Percentiles rank a stretch among this genome's conserved stretches.
Conservation (phyloP, 2,888 invertebrate genomes). For the Dolichomitus sp. region DNA sequence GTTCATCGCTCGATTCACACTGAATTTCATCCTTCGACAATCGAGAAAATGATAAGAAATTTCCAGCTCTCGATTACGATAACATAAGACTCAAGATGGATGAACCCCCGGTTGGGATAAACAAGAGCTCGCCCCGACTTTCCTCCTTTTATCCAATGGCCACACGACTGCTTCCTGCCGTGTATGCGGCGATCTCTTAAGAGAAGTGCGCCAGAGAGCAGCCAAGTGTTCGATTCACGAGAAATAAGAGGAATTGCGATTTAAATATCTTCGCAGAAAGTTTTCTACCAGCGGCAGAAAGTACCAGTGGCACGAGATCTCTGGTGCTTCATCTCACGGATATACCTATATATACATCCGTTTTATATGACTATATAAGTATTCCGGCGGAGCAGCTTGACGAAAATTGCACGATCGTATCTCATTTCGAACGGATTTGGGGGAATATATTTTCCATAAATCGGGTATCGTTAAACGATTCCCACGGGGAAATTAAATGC, state of each 20-base stretch:
- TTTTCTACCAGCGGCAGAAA: slow-evolving; percentile 61
- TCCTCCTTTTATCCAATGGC: slow-evolving; percentile 53
- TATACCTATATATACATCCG: slow-evolving; percentile 10
- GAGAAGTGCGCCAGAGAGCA: slow-evolving; percentile 46
- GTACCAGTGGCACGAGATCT: slow-evolving; percentile 32
- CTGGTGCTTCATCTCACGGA: background rate
- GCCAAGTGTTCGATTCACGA: slow-evolving; percentile 54
- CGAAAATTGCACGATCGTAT: slow-evolving; percentile 70
- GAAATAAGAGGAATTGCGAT: slow-evolving; percentile 71
- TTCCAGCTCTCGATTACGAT: slow-evolving; percentile 42
- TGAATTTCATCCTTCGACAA: slow-evolving; percentile 46
- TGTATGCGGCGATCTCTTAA: slow-evolving; percentile 1
- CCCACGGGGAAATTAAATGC: slow-evolving; percentile 53
- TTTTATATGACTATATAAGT: slow-evolving; percentile 51
- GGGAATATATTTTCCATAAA: slow-evolving; percentile 38
- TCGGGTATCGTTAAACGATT: slow-evolving; percentile 43
- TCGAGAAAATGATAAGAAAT: slow-evolving; percentile 30
- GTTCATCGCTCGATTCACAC: slow-evolving; percentile 32
- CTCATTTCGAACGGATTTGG: slow-evolving; percentile 39
- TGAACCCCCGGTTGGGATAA: slow-evolving; percentile 59
- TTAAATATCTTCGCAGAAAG: slow-evolving; percentile 76
- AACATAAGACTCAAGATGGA: slow-evolving; percentile 16
- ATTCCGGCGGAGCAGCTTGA: slow-evolving; percentile 73
- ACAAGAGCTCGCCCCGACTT: slow-evolving; percentile 61
- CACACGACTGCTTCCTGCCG: slow-evolving; percentile 35